Evolutionary conservation across 1,140 invertebrate genomes (phyloP).

Genomic region (Chironomus tepperi): DNA sequence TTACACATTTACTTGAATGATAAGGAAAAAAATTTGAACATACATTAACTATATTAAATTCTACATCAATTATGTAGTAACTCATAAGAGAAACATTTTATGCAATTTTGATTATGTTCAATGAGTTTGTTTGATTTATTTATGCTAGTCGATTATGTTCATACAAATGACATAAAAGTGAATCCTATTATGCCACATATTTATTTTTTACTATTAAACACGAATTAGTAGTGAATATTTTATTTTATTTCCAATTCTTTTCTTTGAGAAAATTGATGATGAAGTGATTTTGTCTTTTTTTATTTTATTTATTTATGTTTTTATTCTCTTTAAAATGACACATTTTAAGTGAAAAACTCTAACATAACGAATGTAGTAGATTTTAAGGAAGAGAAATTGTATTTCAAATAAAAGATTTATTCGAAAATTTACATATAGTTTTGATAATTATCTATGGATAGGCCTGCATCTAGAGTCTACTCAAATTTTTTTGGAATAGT

Average conservation of each 20-base stretch:
- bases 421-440: background rate
- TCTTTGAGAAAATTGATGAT: background rate
- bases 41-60: too few species aligned
- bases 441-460: background rate
- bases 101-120: background rate
- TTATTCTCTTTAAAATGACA: background rate
- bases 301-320: background rate
- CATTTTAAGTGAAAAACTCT: background rate
- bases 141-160: background rate
- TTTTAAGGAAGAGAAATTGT: background rate
- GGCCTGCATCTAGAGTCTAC: too few species aligned
- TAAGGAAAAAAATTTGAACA: background rate
- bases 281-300: background rate
- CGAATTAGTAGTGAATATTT: background rate
- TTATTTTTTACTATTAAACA: background rate
- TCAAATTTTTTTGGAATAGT: too few species aligned
- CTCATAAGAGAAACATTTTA: too few species aligned
- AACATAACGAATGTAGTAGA: slow-evolving; percentile 1
- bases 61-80: too few species aligned
- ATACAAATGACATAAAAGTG: too few species aligned
- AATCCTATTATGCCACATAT: background rate
- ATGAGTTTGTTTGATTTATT: background rate
- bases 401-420: slow-evolving; percentile 10
- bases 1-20: background rate
- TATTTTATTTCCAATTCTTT: background rate